phyloP scores from a whole-genome alignment of 2,113 vertebrate genomes.

The Plecturocebus donacophilus region DNA sequence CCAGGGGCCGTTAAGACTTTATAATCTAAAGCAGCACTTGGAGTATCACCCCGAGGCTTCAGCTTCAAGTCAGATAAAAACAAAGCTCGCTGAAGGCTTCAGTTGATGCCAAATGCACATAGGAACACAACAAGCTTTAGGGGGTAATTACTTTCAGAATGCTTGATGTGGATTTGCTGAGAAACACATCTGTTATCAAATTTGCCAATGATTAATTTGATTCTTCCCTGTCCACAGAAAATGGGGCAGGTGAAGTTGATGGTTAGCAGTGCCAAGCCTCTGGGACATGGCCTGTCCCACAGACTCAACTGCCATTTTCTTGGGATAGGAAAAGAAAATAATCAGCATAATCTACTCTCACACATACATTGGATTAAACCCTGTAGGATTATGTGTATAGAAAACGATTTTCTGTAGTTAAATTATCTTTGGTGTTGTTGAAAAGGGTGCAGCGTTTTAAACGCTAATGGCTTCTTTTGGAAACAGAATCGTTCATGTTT shows the following conservation, averaged over 20 bases:
- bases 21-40: constrained; percentile 84
- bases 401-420: constrained; percentile 32
- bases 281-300: neutral
- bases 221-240: constrained; percentile 59
- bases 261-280: neutral
- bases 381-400: neutral
- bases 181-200: constrained; percentile 76
- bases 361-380: neutral
- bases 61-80: constrained; percentile 82
- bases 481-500: neutral
- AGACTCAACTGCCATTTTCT: neutral
- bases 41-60: constrained; percentile 78
- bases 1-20: constrained; percentile 81
- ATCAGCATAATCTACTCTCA: neutral
- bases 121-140: constrained; percentile 64
- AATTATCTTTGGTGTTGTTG: constrained; percentile 15
- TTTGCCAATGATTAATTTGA: constrained; percentile 69
- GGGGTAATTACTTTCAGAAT: constrained; percentile 64
- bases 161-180: constrained; percentile 60
- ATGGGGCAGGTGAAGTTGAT: neutral
- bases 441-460: neutral
- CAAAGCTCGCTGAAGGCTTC: constrained; percentile 71
- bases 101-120: constrained; percentile 29
- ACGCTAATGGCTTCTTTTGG: constrained; percentile 7
- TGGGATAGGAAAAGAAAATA: neutral